Evolutionary conservation across 2,888 invertebrate genomes (phyloP), one percentile per base, ranked within the genome.

Genomic region (Megaustenia siamemsis): DNA sequence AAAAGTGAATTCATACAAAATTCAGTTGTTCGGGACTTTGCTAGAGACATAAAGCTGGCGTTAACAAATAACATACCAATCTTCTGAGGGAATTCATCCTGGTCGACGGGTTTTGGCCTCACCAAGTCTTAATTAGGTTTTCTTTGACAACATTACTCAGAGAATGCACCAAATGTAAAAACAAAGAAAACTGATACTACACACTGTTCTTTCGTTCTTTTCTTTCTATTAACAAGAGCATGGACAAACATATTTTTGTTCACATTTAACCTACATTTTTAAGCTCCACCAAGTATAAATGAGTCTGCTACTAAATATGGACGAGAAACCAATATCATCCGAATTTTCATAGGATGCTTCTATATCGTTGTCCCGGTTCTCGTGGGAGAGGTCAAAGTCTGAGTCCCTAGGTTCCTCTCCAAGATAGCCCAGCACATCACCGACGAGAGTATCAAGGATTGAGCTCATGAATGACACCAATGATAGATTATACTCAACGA

Each of bases 401-500:
- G 40, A 38, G 35, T 35, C 6, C 18, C 40, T 15, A 12, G 24
- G 28, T 6, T 43, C n/a, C 1, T 45, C 71, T 15, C n/a, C 40
- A n/a, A 73, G 45, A 5, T 43, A 45, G 28, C 45, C 71, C 6
- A 43, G 71, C 15, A 43, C 43, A 45, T 73, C 71, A 10, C 35
- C 15, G 71, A 73, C n/a, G 5, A 45, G 28, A n/a, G 15, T 5
- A 28, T 45, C 45, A 15, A 71, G 21, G 43, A 45, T n/a, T 43
- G 71, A 71, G 71, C 45, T 73, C 45, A 73, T 45, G 71, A 12
- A 28, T 8, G 28, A 73, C n/a, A n/a, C 43, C 71, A 73, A 5
- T 24, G 24, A 15, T n/a, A n/a, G n/a, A n/a, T n/a, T n/a, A n/a
- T n/a, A 28, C 15, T 28, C 15, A 66, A 6, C 28, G 28, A 28